Evolutionary conservation across 2,113 vertebrate genomes (phyloP).

Genomic region (Actenoides hombroni): DNA sequence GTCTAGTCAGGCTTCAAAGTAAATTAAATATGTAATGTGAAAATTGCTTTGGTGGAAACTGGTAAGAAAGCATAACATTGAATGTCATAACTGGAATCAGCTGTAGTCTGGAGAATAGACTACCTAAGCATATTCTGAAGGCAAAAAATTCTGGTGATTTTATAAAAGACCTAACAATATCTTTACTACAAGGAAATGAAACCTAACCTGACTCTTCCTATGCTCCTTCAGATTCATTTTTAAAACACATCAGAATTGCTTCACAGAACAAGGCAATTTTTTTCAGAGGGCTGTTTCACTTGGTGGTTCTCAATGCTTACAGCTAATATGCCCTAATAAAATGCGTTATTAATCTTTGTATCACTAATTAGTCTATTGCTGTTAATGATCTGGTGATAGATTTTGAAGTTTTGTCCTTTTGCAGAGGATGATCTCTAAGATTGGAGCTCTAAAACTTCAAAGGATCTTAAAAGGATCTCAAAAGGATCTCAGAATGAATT

Average conservation of each 20-base stretch:
- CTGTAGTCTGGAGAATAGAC: background rate
- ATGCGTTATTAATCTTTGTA: background rate
- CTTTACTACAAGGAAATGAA: background rate
- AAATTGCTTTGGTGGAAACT: conserved; percentile 8
- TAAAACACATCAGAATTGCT: background rate
- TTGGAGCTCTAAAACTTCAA: background rate
- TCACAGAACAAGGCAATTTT: background rate
- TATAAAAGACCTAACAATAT: background rate
- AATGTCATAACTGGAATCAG: background rate
- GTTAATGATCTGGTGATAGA: background rate
- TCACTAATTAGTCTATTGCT: background rate
- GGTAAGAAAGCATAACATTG: background rate
- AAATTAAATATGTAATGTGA: background rate
- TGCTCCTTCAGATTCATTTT: background rate
- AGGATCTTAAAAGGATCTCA: background rate
- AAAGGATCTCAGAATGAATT: background rate
- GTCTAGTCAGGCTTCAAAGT: background rate
- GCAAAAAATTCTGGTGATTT: background rate
- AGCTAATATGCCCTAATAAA: background rate
- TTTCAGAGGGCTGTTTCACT: background rate
- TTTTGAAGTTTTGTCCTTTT: conserved; percentile 15
- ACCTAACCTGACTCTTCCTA: background rate
- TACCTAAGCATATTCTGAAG: background rate
- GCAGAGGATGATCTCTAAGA: background rate
- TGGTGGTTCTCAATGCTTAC: background rate